phyloP scores from a whole-genome alignment of 2,888 invertebrate genomes.

The Mythimna loreyi region DNA sequence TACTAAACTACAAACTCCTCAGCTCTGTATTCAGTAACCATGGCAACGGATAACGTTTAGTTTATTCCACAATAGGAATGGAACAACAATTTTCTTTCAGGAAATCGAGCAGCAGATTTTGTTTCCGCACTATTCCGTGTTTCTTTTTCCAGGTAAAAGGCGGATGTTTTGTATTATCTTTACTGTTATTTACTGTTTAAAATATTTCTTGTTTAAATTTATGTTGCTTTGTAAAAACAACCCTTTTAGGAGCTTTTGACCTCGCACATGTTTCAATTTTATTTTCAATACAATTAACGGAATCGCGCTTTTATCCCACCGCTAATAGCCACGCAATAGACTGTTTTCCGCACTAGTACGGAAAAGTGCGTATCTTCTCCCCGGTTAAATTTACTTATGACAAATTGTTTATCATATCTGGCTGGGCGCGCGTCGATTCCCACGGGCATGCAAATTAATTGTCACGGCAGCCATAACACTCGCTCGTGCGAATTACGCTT shows the following conservation, averaged over 20 bases:
- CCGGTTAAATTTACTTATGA: no score
- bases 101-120: constrained; percentile 53
- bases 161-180: constrained; percentile 8
- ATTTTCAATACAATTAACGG: no score
- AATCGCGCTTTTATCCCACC: no score
- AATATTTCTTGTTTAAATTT: not conserved
- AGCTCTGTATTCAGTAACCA: not conserved
- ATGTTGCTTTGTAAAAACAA: not conserved
- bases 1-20: not conserved
- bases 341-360: no score
- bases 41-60: constrained; percentile 15
- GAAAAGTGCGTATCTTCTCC: no score
- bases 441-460: no score
- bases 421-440: no score
- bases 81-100: constrained; percentile 44
- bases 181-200: not conserved
- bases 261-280: no score
- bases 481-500: no score
- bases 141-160: constrained; percentile 16
- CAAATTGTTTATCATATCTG: no score
- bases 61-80: constrained; percentile 20
- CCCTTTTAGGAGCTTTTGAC: not conserved
- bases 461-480: no score
- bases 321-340: no score
- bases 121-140: constrained; percentile 42